Base-by-base conservation (phyloP, 2,797 vertebrate species). In the Sciurus carolinensis region DNA sequence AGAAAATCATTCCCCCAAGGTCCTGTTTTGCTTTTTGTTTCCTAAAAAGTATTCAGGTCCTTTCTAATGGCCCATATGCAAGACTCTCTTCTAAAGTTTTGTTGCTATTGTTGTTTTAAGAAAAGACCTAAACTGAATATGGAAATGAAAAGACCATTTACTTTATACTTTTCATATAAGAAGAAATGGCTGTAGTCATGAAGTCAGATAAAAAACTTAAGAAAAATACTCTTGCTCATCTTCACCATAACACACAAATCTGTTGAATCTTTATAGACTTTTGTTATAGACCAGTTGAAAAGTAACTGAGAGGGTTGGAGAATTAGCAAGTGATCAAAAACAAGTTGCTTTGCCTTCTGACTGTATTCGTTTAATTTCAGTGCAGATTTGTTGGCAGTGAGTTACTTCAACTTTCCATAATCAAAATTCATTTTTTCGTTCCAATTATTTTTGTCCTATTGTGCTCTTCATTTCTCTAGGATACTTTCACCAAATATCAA, bases 1-100 rank as follows among this genome's bases (percentile, higher is more conserved):
- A 83, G 36, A 93, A 83, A 92, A 80, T 83, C 26, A 90, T 84
- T 75, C 20, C 42, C 18, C 24, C 20, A 87, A 80, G 94, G 12
- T 14, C n/a, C 28, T 82, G 12, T 18, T 67, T 87, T 73, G n/a
- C 30, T 75, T 79, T 39, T 14, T 50, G 36, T 57, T 94, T 33
- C 28, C 50, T 36, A 66, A 72, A 87, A 89, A 67, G 7, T 80
- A 84, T 76, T 87, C 36, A 81, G 15, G 47, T 83, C 24, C 26
- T 80, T 90, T 90, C 15, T 18, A 80, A 18, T 75, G 7, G 26
- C 5, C 89, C 36, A 59, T 77, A 80, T 72, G 95, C 30, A 57
- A 87, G 72, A 91, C 44, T 88, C 3, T 20, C 18, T 13, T 73
- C 33, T 90, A 73, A 26, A 47, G 30, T 64, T 42, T 67, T 79